Evolutionary conservation across 2,797 vertebrate species (phyloP).

Genomic region (Pseudocheirus occidentalis): DNA sequence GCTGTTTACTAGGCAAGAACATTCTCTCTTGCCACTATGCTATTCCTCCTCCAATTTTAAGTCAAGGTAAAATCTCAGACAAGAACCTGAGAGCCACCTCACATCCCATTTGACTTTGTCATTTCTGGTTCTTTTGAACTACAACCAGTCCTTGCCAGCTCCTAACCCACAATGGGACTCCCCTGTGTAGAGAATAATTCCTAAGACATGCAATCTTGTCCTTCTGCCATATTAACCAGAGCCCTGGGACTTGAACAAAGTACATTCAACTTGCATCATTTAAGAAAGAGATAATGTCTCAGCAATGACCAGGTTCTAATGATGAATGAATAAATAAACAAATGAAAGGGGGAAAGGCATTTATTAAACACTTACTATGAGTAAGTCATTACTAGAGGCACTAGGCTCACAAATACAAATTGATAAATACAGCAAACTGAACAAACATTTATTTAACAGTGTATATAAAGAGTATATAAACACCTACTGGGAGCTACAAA

Average conservation of each 20-base stretch:
- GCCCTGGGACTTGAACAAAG: background rate
- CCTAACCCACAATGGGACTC: background rate
- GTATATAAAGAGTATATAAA: background rate
- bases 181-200: background rate
- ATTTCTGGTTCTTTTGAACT: background rate
- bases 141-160: background rate
- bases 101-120: background rate
- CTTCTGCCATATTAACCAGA: background rate
- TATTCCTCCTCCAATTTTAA: background rate
- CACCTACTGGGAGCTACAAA: background rate
- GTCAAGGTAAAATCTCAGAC: background rate
- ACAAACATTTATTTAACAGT: conserved; percentile 24
- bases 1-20: background rate
- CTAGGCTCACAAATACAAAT: background rate
- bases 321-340: background rate
- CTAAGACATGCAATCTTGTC: background rate
- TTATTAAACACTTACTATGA: background rate
- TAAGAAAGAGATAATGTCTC: background rate
- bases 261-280: background rate
- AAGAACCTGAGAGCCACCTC: background rate
- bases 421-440: background rate
- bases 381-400: background rate
- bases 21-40: background rate
- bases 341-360: background rate
- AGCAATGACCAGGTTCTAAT: background rate